phyloP scores from a whole-genome alignment of 2,888 invertebrate species.

The Cyrtodaria siliqua region DNA sequence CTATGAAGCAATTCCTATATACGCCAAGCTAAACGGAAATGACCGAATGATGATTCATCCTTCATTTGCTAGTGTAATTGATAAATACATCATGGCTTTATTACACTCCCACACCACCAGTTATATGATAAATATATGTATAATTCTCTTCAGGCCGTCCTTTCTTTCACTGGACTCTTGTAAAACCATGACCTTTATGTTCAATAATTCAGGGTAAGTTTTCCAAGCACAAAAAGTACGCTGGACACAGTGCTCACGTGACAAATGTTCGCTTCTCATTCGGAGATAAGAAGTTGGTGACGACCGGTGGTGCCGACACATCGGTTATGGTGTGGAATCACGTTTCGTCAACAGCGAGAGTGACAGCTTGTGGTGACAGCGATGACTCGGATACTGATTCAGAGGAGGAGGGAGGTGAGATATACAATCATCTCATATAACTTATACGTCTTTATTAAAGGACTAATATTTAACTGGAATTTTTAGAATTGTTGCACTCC shows the following conservation, averaged over 20 bases:
- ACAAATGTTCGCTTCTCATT: slow-evolving; percentile 86
- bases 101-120: no score
- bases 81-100: no score
- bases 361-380: slow-evolving; percentile 79
- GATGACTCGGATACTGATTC: slow-evolving; percentile 86
- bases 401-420: slow-evolving; percentile 84
- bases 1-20: no score
- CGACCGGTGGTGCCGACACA: slow-evolving; percentile 86
- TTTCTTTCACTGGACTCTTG: not conserved
- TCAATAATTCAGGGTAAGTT: slow-evolving; percentile 83
- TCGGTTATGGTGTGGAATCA: slow-evolving; percentile 86
- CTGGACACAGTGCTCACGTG: slow-evolving; percentile 86
- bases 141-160: not conserved
- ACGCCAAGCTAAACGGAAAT: no score
- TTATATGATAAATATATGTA: no score
- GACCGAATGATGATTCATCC: no score
- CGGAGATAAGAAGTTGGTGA: slow-evolving; percentile 83
- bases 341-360: slow-evolving; percentile 57
- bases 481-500: no score
- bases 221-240: slow-evolving; percentile 85
- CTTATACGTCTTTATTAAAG: no score
- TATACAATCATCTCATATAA: no score
- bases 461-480: no score
- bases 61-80: no score
- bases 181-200: no score